Percentiles rank a stretch among this genome's conserved stretches.
Evolutionary conservation across 2,888 invertebrate genomes (phyloP).

Genomic region (Drosophila nr. perissopoda): DNA sequence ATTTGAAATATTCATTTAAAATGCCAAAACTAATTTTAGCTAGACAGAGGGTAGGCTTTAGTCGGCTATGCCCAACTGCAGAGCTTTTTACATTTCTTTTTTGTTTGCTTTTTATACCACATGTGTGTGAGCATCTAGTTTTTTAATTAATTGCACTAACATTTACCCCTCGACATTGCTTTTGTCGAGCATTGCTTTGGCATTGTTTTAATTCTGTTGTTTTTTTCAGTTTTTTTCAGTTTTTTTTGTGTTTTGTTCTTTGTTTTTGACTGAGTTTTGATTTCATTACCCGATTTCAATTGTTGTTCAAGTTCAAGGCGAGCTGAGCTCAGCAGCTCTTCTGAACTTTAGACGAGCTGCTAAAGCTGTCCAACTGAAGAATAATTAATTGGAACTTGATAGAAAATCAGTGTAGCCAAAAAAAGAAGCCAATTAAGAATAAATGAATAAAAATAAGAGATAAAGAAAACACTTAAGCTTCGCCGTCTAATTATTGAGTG

Average conservation of each 20-base stretch:
- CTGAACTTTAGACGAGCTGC: neutral
- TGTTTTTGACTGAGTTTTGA: constrained; percentile 45
- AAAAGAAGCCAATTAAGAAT: neutral
- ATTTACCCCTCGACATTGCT: constrained; percentile 47
- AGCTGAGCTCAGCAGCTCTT: constrained; percentile 20
- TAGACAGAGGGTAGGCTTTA: neutral
- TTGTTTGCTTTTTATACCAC: constrained; percentile 2
- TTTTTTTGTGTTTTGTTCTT: constrained; percentile 3
- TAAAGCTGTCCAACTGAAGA: constrained; percentile 2
- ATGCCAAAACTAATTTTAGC: neutral
- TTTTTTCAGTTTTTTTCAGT: constrained; percentile 19
- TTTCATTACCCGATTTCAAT: constrained; percentile 58
- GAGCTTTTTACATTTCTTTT: neutral
- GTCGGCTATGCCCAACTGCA: neutral
- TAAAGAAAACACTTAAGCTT: neutral
- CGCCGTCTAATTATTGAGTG: neutral
- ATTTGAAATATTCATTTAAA: neutral
- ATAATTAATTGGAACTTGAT: constrained; percentile 10
- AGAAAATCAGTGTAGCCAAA: neutral
- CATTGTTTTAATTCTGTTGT: constrained; percentile 51
- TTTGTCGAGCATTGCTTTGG: constrained; percentile 30
- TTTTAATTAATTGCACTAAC: constrained; percentile 78
- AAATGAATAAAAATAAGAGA: neutral
- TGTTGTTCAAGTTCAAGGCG: constrained; percentile 71
- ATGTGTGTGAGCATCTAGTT: constrained; percentile 18